A percentile compares a stretch with the other conserved stretches of the same genome.
Evolutionary conservation across 2,888 invertebrate species (phyloP).

Genomic region (Seira sanloemensis): DNA sequence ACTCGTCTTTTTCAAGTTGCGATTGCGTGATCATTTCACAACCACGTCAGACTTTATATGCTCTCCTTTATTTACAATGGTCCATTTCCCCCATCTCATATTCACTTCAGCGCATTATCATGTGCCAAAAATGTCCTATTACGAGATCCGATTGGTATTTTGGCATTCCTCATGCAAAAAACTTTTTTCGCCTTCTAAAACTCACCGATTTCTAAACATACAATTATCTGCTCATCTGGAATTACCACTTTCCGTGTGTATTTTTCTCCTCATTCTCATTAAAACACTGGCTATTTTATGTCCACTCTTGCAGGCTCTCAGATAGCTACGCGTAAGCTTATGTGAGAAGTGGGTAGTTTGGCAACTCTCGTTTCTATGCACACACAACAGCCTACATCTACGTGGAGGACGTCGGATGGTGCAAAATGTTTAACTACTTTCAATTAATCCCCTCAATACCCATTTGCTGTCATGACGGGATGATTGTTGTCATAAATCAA

Average conservation of each 20-base stretch:
- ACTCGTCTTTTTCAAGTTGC: too few relatives aligned
- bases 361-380: background rate
- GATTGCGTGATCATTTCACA: too few relatives aligned
- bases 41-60: too few relatives aligned
- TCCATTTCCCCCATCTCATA: background rate
- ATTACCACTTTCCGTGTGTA: too few relatives aligned
- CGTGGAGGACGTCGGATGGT: background rate
- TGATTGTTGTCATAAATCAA: conserved; percentile 17
- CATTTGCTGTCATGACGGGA: conserved; percentile 31
- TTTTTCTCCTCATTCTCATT: background rate
- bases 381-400: background rate
- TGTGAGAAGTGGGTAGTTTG: conserved; percentile 25
- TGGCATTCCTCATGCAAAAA: background rate
- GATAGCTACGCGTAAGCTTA: too few relatives aligned
- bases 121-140: background rate
- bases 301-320: too few relatives aligned
- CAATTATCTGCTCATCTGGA: conserved; percentile 1
- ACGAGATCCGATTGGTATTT: background rate
- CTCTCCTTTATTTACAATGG: too few relatives aligned
- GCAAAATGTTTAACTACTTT: conserved; percentile 10
- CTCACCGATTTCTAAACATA: too few relatives aligned
- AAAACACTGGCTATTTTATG: too few relatives aligned
- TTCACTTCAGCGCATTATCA: background rate
- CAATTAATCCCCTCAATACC: conserved; percentile 40
- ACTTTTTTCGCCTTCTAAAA: background rate